Base-by-base conservation (phyloP, 2,888 invertebrate species). In the Hydrotaea cyrtoneurina region DNA sequence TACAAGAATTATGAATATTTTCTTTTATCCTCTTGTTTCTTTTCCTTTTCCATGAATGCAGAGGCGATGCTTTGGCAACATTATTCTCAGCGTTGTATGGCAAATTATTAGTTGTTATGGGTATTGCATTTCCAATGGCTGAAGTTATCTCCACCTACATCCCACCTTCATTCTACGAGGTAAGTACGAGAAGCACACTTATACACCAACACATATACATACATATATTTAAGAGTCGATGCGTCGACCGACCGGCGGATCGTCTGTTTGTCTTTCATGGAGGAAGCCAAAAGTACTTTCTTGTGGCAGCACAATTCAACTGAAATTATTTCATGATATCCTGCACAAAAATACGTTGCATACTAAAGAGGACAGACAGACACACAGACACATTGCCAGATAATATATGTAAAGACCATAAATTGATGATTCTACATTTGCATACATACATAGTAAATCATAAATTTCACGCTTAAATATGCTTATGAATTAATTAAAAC, bases 91-190 rank as follows among this genome's bases (percentile, higher is more conserved):
- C 98, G 0, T 94, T 98, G 36, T 98, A 98, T 92, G 98, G 98
- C 66, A 98, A 98, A 93, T 94, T 98, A 74, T 93, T 98, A 88
- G 97, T 98, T 57, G 98, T 98, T 66, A 97, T 98, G 96, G 98
- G 98, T 86, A 96, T 97, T 86, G 97, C 98, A 17, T 97, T 98
- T 93, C 98, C 98, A 74, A 96, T 98, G 96, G 97, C 98, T 86
- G 98, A 98, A 94, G 97, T 98, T 88, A 98, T 98, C 91, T 98
- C 98, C 62, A 97, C 97, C 23, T 97, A 97, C 93, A 97, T 98
- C 91, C 98, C 98, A 89, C 97, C 97, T 86, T 97, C 97, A 39
- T 98, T 97, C 93, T 98, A 98, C 93, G 97, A 98, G 94, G 97
- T 96, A 92, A 92, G 92, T 89, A 21, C 62, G 23, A 75, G n/a